phyloP scores from a whole-genome alignment of 2,888 invertebrate species.

The Sericinus montela region DNA sequence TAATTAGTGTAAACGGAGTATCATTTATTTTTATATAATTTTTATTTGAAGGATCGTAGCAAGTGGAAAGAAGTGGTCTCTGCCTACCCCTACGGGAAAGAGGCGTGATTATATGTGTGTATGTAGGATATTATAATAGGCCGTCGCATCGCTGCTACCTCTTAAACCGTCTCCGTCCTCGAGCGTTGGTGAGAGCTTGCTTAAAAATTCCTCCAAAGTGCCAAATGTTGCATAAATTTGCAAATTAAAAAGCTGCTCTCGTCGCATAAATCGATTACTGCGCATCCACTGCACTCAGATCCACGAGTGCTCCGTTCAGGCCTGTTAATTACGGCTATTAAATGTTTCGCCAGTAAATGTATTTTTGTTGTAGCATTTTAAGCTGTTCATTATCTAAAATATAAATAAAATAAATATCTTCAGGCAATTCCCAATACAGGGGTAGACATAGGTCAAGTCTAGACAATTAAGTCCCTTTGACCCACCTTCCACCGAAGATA shows the following conservation, averaged over 20 bases:
- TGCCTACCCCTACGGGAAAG: too few relatives aligned
- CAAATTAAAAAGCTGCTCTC: slow-evolving; percentile 31
- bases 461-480: too few relatives aligned
- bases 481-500: too few relatives aligned
- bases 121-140: background rate
- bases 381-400: too few relatives aligned
- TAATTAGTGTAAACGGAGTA: too few relatives aligned
- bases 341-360: background rate
- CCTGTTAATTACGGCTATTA: slow-evolving; percentile 5
- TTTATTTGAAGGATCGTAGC: too few relatives aligned
- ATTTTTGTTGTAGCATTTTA: background rate
- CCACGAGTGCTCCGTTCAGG: background rate
- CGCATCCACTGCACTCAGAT: slow-evolving; percentile 6
- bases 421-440: too few relatives aligned
- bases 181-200: background rate
- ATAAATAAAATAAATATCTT: too few relatives aligned
- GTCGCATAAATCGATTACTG: slow-evolving; percentile 16
- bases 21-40: too few relatives aligned
- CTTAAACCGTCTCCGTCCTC: slow-evolving; percentile 1
- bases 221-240: slow-evolving; percentile 43
- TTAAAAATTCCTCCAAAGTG: slow-evolving; percentile 11
- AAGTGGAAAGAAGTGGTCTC: too few relatives aligned
- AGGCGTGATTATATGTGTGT: too few relatives aligned
- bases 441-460: too few relatives aligned
- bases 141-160: background rate